Base-by-base conservation (phyloP, 2,888 invertebrate genomes). In the Melieria crassipennis region DNA sequence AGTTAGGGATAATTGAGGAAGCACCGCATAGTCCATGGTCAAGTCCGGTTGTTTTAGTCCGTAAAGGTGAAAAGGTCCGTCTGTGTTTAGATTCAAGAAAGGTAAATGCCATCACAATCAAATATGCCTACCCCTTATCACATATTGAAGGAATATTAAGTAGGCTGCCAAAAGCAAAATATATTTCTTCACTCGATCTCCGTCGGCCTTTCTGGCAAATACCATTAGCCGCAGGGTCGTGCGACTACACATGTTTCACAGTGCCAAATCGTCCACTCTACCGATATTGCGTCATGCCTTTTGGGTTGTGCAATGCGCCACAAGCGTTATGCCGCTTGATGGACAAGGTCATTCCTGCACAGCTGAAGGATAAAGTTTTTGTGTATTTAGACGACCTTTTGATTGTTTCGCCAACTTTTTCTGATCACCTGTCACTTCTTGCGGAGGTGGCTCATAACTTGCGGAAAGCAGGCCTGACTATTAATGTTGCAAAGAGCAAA, bases 31-130 rank as follows among this genome's bases (percentile, higher is more conserved):
- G 83, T 45, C 70, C 78, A 0, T 82, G 82, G 82, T 77, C 78
- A 4, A 80, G 78, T 1, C 81, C 82, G 1, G 77, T 82, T 4
- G 78, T 81, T 0, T 75, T 82, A 62, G 78, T 80, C 0, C 65
- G 71, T 2, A 82, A 81, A 64, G 72, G 75, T 5, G 78, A 78
- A 0, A 77, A 75, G 13, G 77, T 75, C 45, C 63, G 80, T 0
- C 76, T 82, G 6, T 81, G 81, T 55, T 69, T 83, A 2, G 82
- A 83, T 60, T 80, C 77, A n/a, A 11, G 82, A 5, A 78, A 79
- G 64, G 69, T 83, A 0, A 84, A 84, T 52, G 50, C 63, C 0
- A 78, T 81, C 0, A 80, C 82, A 1, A 30, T 74, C 9, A 70
- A 10, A 55, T 75, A 77, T 57, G 72, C 75, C 6, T 76, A 76